Percentiles rank a stretch among this genome's conserved stretches.
These are phyloP conservation scores for Micrasema minimum DNA, from an alignment of 1,140 invertebrate species.

Conservation along the genomic window DNA sequence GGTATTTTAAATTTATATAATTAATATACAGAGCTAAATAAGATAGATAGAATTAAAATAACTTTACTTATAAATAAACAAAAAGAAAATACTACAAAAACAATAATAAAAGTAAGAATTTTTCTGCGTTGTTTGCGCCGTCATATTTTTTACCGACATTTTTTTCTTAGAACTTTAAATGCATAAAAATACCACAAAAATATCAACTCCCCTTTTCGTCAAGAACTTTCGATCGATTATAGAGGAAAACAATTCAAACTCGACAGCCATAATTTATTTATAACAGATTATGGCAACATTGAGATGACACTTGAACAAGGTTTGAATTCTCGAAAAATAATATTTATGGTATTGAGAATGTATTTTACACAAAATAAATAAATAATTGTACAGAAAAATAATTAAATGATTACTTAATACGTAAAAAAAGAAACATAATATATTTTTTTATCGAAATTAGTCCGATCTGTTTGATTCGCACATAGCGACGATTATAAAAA, in stretches of 20 bases:
- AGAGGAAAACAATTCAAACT: neutral
- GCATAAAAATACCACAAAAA: conserved; percentile 15
- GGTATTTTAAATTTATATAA: no score
- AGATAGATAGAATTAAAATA: no score
- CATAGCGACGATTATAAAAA: no score
- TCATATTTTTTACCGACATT: conserved; percentile 16
- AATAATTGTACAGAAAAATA: conserved; percentile 16
- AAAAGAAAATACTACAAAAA: no score
- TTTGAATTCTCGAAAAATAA: neutral
- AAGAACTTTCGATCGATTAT: no score
- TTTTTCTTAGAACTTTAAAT: neutral
- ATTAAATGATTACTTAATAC: neutral
- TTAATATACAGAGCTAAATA: conserved; percentile 13
- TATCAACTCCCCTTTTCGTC: neutral
- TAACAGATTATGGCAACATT: conserved; percentile 22
- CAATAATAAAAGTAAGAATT: neutral
- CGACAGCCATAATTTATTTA: conserved; percentile 16
- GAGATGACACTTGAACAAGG: conserved; percentile 24
- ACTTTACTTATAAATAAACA: no score
- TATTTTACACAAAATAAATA: conserved; percentile 20
- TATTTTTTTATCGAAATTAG: no score
- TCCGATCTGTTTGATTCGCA: no score
- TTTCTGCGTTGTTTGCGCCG: conserved; percentile 7
- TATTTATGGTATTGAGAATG: conserved; percentile 13
- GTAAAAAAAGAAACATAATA: no score